phyloP scores from a whole-genome alignment of 2,888 invertebrate genomes.

The Oasisia sp. region DNA sequence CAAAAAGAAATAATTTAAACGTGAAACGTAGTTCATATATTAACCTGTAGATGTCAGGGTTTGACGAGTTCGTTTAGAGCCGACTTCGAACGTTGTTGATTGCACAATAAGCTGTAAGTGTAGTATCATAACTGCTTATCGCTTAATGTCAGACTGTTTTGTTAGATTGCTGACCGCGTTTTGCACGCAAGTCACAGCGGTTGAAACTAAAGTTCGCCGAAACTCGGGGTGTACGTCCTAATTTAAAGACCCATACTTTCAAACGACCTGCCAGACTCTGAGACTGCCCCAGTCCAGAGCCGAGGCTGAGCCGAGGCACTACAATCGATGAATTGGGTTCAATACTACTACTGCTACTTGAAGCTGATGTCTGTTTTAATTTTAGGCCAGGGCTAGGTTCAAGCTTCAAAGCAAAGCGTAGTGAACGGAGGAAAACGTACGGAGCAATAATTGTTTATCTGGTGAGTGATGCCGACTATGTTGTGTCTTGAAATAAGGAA shows the following conservation, averaged over 20 bases:
- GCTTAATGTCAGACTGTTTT: neutral
- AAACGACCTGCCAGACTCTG: neutral
- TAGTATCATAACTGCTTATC: neutral
- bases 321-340: too few species aligned
- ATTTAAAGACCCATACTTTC: neutral
- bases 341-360: too few species aligned
- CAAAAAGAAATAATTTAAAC: neutral
- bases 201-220: neutral
- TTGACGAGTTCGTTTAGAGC: neutral
- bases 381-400: too few species aligned
- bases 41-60: neutral
- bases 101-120: neutral
- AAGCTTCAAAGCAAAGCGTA: neutral
- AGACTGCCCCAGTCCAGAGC: neutral
- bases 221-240: neutral
- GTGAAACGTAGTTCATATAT: neutral
- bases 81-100: neutral
- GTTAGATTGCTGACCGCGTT: neutral
- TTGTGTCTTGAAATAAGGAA: too few species aligned
- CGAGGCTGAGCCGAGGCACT: neutral
- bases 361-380: too few species aligned
- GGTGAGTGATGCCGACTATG: neutral
- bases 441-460: neutral
- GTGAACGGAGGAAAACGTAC: neutral
- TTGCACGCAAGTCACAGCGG: neutral